Percentiles rank a stretch among this genome's conserved stretches.
Conservation (phyloP, 2,888 invertebrate genomes). For the Hecatera dysodea region DNA sequence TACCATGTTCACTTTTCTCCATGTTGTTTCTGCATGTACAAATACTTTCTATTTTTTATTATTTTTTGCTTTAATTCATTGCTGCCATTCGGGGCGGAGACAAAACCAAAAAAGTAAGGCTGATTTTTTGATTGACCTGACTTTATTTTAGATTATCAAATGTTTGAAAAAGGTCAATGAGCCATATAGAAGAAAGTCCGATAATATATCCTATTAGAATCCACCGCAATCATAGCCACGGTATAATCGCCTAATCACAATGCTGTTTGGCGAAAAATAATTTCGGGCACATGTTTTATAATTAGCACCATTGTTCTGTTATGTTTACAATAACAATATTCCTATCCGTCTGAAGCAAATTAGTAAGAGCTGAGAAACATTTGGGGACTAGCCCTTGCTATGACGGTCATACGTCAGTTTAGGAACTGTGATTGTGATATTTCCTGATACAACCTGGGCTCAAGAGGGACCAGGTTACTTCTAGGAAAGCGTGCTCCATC, state of each 20-base stretch:
- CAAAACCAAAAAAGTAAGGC: too few species aligned
- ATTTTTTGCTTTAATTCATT: too few species aligned
- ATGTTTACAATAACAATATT: slow-evolving; percentile 68
- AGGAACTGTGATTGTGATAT: background rate
- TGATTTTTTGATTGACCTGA: too few species aligned
- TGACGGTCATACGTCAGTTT: background rate
- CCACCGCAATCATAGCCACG: slow-evolving; percentile 15
- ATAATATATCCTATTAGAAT: slow-evolving; percentile 7
- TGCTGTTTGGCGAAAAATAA: slow-evolving; percentile 64
- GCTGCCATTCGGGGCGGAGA: too few species aligned
- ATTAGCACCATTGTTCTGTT: slow-evolving; percentile 72
- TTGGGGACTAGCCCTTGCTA: slow-evolving; percentile 30
- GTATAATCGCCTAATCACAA: slow-evolving; percentile 62
- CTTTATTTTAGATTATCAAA: too few species aligned
- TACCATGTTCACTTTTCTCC: too few species aligned
- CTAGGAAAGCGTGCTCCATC: too few species aligned
- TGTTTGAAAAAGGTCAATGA: background rate
- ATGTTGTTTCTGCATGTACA: too few species aligned
- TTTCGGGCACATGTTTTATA: slow-evolving; percentile 70
- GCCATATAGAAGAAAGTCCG: background rate
- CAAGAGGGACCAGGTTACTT: too few species aligned
- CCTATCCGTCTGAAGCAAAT: slow-evolving; percentile 38
- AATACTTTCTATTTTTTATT: too few species aligned
- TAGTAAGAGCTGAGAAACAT: slow-evolving; percentile 7
- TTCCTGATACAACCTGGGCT: too few species aligned